Evolutionary conservation across 2,797 vertebrate genomes (phyloP).

Genomic region (Amblyraja radiata): DNA sequence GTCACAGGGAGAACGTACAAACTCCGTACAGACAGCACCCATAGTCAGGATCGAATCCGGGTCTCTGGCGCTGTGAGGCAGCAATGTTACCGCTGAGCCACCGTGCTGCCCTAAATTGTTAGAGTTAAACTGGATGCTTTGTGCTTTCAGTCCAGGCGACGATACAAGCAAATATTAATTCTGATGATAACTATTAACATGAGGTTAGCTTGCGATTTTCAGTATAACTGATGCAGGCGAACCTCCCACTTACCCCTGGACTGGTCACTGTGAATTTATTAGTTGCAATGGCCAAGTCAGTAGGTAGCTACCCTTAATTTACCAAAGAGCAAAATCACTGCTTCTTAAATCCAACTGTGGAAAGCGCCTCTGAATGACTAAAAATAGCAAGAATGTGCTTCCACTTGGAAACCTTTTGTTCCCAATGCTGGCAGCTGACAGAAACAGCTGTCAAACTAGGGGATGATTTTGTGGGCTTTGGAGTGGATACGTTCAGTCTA

Average conservation of each 20-base stretch:
- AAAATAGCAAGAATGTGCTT: conserved; percentile 36
- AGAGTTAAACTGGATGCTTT: background rate
- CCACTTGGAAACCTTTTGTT: conserved; percentile 30
- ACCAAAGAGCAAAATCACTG: conserved; percentile 15
- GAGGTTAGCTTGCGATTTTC: background rate
- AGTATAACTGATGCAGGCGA: background rate
- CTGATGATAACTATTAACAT: background rate
- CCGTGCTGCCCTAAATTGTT: no score
- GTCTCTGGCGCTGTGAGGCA: no score
- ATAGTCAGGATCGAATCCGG: no score
- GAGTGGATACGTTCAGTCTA: background rate
- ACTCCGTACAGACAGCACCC: no score
- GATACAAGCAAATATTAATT: background rate
- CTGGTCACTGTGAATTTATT: background rate
- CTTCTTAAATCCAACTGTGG: conserved; percentile 23
- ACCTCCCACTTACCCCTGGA: background rate
- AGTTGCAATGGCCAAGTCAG: background rate
- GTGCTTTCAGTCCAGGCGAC: background rate
- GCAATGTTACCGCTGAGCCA: no score
- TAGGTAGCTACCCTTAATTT: background rate
- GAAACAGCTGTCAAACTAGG: conserved; percentile 33
- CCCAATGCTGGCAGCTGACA: conserved; percentile 23
- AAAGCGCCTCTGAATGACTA: conserved; percentile 10
- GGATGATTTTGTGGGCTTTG: conserved; percentile 15
- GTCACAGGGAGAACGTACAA: no score